A percentile compares a stretch with the other conserved stretches of the same genome.
Evolutionary conservation across 2,888 invertebrate species (phyloP).

Genomic region (Gymnoscelis rufifasciata): DNA sequence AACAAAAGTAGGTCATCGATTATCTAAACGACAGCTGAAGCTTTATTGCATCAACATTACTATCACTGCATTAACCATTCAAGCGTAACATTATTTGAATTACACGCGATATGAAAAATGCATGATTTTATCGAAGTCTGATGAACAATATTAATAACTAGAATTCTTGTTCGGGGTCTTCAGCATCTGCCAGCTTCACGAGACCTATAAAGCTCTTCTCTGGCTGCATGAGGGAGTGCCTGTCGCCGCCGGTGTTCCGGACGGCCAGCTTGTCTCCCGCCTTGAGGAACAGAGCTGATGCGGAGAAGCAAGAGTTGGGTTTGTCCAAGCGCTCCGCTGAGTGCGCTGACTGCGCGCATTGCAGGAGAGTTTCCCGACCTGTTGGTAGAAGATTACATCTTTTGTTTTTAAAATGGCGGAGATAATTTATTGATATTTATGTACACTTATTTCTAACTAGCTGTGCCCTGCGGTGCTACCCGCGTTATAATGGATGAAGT

Average conservation of each 20-base stretch:
- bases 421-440: too few relatives aligned
- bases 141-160: too few relatives aligned
- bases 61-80: too few relatives aligned
- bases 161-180: conserved; percentile 57
- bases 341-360: conserved; percentile 85
- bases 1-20: too few relatives aligned
- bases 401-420: background rate
- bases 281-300: conserved; percentile 81
- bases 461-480: too few relatives aligned
- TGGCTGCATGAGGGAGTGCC: conserved; percentile 84
- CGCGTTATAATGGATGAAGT: too few relatives aligned
- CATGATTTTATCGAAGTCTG: too few relatives aligned
- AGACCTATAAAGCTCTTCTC: conserved; percentile 91
- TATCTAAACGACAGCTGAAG: too few relatives aligned
- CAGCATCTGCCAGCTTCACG: conserved; percentile 83
- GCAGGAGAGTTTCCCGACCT: conserved; percentile 80
- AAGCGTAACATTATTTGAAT: too few relatives aligned
- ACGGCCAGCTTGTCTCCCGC: conserved; percentile 83
- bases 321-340: conserved; percentile 74
- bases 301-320: conserved; percentile 87
- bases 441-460: too few relatives aligned
- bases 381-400: background rate
- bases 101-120: background rate
- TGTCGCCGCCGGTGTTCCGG: conserved; percentile 83
- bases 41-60: too few relatives aligned